Evolutionary conservation across 1,140 invertebrate genomes (phyloP).

Genomic region (Gryon sp.): DNA sequence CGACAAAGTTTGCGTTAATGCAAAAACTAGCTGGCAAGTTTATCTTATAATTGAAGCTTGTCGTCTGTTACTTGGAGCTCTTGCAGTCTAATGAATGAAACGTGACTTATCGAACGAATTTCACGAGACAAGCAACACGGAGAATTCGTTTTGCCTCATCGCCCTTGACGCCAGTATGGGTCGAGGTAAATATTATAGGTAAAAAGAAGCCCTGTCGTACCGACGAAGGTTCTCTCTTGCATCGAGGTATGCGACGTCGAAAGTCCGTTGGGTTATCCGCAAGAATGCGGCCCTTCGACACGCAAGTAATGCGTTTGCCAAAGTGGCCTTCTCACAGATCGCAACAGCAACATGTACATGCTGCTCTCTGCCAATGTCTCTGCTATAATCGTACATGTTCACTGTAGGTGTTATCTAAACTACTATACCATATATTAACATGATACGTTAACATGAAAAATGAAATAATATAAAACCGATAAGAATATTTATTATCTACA

Average conservation of each 20-base stretch:
- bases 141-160: slow-evolving; percentile 20
- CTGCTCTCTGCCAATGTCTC: too few relatives aligned
- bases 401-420: too few relatives aligned
- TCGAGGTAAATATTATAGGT: slow-evolving; percentile 42
- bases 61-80: slow-evolving; percentile 21
- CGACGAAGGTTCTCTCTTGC: slow-evolving; percentile 23
- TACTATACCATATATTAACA: too few relatives aligned
- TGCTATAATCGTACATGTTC: too few relatives aligned
- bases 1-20: not conserved
- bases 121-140: not conserved
- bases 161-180: slow-evolving; percentile 51
- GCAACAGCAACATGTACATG: slow-evolving; percentile 6
- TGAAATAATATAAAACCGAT: too few relatives aligned
- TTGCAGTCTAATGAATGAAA: slow-evolving; percentile 29
- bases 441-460: too few relatives aligned
- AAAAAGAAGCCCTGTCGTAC: slow-evolving; percentile 48
- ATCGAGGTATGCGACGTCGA: slow-evolving; percentile 34
- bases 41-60: slow-evolving; percentile 20
- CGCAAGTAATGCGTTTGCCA: slow-evolving; percentile 35
- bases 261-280: slow-evolving; percentile 49
- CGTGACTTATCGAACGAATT: slow-evolving; percentile 33
- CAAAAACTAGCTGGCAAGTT: slow-evolving; percentile 9
- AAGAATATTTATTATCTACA: too few relatives aligned
- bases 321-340: slow-evolving; percentile 14
- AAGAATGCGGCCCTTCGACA: slow-evolving; percentile 53